phyloP scores from a whole-genome alignment of 2,888 invertebrate species.

The Cantharis nigra region DNA sequence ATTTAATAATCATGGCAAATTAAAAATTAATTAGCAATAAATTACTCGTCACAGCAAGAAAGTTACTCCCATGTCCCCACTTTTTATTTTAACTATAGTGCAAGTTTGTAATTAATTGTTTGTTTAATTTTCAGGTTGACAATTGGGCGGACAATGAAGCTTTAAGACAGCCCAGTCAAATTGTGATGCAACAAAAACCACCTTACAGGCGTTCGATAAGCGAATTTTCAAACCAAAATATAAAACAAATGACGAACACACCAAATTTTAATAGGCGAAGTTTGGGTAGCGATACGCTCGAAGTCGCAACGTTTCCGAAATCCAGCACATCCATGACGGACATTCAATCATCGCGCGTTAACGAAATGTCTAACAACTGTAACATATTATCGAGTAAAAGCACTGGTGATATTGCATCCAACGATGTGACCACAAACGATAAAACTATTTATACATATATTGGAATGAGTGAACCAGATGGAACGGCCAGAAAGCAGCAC shows the following conservation, averaged over 20 bases:
- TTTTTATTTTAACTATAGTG: background rate
- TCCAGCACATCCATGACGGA: constrained; percentile 55
- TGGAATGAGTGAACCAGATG: constrained; percentile 51
- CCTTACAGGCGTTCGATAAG: constrained; percentile 58
- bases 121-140: constrained; percentile 46
- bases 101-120: constrained; percentile 24
- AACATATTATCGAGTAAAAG: constrained; percentile 47
- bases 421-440: constrained; percentile 28
- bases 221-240: constrained; percentile 49
- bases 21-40: background rate
- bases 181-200: constrained; percentile 48
- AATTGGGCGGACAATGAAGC: constrained; percentile 57
- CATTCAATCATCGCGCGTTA: constrained; percentile 49
- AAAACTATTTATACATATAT: constrained; percentile 53
- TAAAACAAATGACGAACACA: constrained; percentile 33
- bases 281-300: constrained; percentile 47
- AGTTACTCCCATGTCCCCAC: too few species aligned
- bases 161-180: constrained; percentile 43
- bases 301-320: constrained; percentile 48
- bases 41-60: too few species aligned
- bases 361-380: constrained; percentile 32
- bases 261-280: constrained; percentile 52
- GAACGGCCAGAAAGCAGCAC: constrained; percentile 37
- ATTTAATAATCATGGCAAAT: too few species aligned
- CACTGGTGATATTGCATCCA: constrained; percentile 45